These are phyloP conservation scores for Coronaproctus castanopsis DNA, from an alignment of 2,888 invertebrate genomes.

Conservation along the genomic window DNA sequence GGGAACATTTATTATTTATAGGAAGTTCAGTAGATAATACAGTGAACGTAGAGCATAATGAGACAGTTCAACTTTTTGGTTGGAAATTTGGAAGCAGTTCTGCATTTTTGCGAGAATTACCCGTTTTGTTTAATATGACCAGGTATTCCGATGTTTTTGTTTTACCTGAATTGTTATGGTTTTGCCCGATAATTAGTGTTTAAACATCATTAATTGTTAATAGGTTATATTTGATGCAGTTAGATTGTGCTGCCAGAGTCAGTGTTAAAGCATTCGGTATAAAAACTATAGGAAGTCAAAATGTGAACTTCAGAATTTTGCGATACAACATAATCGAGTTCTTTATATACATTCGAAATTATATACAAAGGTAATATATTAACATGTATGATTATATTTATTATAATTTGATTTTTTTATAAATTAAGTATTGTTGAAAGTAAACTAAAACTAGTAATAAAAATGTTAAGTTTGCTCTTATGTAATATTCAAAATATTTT, in stretches of 20 bases:
- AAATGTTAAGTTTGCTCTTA: too few relatives aligned
- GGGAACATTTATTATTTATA: conserved; percentile 5
- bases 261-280: conserved; percentile 10
- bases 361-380: conserved; percentile 16
- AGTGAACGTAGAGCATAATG: not conserved
- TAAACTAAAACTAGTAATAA: too few relatives aligned
- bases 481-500: too few relatives aligned
- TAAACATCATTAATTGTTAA: not conserved
- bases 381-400: not conserved
- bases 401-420: not conserved
- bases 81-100: not conserved
- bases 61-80: not conserved
- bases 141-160: conserved; percentile 1
- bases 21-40: not conserved
- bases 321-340: conserved; percentile 16
- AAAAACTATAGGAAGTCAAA: conserved; percentile 4
- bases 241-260: conserved; percentile 8
- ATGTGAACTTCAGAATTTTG: conserved; percentile 3
- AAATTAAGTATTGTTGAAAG: not conserved
- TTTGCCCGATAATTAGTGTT: not conserved
- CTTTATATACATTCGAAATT: conserved; percentile 17
- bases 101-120: not conserved
- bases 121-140: not conserved
- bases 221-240: conserved; percentile 13
- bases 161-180: conserved; percentile 4